Evolutionary conservation across 2,113 vertebrate genomes (phyloP).

Genomic region (Callipepla squamata): DNA sequence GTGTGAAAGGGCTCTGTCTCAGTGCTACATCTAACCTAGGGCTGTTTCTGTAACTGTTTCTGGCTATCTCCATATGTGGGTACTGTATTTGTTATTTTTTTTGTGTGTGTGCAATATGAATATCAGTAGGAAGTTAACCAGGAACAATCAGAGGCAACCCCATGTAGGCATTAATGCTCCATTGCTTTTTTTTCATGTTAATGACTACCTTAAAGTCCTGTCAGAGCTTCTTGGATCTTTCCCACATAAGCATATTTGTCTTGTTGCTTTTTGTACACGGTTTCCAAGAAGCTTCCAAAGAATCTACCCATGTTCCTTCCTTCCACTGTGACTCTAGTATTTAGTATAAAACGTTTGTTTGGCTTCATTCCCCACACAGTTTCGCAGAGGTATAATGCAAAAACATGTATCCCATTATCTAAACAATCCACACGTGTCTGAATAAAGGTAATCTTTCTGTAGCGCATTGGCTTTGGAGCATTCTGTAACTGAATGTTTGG

Average conservation of each 20-base stretch:
- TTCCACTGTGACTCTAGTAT: neutral
- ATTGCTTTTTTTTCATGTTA: neutral
- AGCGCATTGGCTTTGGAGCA: neutral
- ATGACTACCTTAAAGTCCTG: neutral
- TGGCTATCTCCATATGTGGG: neutral
- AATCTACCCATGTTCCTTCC: neutral
- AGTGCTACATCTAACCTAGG: neutral
- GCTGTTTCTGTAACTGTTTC: neutral
- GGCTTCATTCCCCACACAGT: neutral
- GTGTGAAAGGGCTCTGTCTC: neutral
- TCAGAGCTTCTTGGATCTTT: neutral
- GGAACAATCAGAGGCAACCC: neutral
- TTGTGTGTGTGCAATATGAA: neutral
- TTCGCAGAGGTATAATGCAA: neutral
- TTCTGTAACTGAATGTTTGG: neutral
- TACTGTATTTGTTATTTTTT: neutral
- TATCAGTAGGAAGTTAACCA: neutral
- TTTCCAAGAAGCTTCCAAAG: conserved; percentile 20
- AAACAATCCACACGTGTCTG: neutral
- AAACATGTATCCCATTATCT: neutral
- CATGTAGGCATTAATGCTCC: neutral
- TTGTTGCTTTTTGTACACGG: neutral
- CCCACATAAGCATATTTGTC: neutral
- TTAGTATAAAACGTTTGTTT: neutral
- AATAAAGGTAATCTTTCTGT: neutral